These are phyloP conservation scores for Drosophila subquinaria DNA, from an alignment of 2,888 invertebrate genomes.

Conservation along the genomic window DNA sequence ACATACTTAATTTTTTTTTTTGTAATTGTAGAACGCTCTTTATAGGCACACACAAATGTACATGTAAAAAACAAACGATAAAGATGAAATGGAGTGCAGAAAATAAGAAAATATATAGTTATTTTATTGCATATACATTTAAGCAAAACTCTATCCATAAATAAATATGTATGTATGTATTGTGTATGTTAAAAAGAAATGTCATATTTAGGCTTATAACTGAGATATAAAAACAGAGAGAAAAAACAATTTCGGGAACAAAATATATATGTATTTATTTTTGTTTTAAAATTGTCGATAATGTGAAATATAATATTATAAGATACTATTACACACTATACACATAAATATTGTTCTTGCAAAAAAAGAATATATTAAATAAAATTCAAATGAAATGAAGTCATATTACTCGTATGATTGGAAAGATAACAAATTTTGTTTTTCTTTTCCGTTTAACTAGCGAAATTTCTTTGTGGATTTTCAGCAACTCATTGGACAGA, in stretches of 20 bases:
- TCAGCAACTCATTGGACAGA: too few relatives aligned
- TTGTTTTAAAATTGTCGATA: conserved; percentile 73
- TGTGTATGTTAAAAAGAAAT: conserved; percentile 59
- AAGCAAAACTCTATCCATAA: conserved; percentile 54
- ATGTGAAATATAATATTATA: conserved; percentile 53
- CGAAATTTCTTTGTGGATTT: not conserved
- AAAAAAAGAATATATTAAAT: conserved; percentile 53
- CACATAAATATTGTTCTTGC: conserved; percentile 73
- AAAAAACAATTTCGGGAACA: conserved; percentile 82
- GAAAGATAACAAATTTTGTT: not conserved
- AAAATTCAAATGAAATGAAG: conserved; percentile 29
- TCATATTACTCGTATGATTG: not conserved
- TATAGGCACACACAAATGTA: conserved; percentile 44
- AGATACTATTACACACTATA: conserved; percentile 53
- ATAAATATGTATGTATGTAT: conserved; percentile 43
- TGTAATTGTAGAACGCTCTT: conserved; percentile 24
- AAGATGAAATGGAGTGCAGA: conserved; percentile 26
- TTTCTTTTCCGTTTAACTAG: not conserved
- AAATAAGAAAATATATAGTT: conserved; percentile 51
- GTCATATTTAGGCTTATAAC: conserved; percentile 78
- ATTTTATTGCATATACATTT: conserved; percentile 52
- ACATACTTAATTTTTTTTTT: conserved; percentile 38
- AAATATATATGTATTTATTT: conserved; percentile 79
- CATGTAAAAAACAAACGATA: conserved; percentile 43
- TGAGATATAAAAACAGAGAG: conserved; percentile 60